A percentile compares a stretch with the other conserved stretches of the same genome.
Conservation (phyloP, 2,113 vertebrate species). For the Varanus salvator region DNA sequence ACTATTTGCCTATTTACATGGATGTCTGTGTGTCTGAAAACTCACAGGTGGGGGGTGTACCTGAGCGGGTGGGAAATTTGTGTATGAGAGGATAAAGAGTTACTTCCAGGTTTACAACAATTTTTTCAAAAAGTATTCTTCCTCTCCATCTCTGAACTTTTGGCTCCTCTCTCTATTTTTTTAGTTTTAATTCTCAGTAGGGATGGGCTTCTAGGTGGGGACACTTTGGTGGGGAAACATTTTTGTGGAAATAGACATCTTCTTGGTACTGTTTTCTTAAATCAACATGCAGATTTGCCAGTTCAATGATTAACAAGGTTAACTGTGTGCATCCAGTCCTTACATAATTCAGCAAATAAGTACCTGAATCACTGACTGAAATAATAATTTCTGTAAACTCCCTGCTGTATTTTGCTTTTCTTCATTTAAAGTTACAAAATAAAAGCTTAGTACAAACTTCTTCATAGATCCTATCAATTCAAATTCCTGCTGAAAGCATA, state of each 20-base stretch:
- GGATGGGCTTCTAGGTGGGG: no score
- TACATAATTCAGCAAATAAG: slow-evolving; percentile 80
- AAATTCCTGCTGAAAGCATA: slow-evolving; percentile 43
- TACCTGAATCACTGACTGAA: slow-evolving; percentile 80
- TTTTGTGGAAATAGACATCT: slow-evolving; percentile 57
- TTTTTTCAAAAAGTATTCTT: slow-evolving; percentile 71
- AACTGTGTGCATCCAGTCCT: slow-evolving; percentile 71
- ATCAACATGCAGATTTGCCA: slow-evolving; percentile 74
- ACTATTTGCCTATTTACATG: no score
- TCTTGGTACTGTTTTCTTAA: slow-evolving; percentile 77
- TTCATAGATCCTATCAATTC: slow-evolving; percentile 69
- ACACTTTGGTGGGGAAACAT: slow-evolving; percentile 42
- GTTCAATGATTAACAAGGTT: slow-evolving; percentile 72
- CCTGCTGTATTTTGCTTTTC: slow-evolving; percentile 76
- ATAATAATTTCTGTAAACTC: slow-evolving; percentile 22
- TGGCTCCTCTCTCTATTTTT: slow-evolving; percentile 25
- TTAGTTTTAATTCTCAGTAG: slow-evolving; percentile 26
- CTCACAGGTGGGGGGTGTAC: no score
- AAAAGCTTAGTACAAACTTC: slow-evolving; percentile 61
- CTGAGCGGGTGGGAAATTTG: no score
- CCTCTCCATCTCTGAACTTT: slow-evolving; percentile 75
- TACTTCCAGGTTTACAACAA: slow-evolving; percentile 63
- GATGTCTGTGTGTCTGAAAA: no score
- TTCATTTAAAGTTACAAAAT: slow-evolving; percentile 72
- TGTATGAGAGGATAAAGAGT: no score